These are phyloP conservation scores for Leptinotarsa tumamoca DNA, from an alignment of 2,888 invertebrate species.

Conservation along the genomic window DNA sequence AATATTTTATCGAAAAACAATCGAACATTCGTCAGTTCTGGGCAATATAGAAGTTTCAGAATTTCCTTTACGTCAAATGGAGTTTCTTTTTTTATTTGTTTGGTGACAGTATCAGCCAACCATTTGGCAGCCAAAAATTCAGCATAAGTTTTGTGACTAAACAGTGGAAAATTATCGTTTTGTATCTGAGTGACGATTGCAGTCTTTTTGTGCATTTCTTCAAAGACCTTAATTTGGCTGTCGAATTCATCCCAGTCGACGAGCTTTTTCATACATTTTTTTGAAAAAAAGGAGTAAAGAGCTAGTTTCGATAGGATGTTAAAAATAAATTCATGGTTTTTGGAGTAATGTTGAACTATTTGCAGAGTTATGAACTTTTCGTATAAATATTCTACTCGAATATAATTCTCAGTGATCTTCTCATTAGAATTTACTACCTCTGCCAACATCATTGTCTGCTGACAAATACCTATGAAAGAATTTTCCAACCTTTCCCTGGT, in stretches of 20 bases:
- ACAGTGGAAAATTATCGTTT: conserved; percentile 18
- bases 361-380: conserved; percentile 24
- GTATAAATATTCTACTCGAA: conserved; percentile 23
- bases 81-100: conserved; percentile 28
- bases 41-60: conserved; percentile 23
- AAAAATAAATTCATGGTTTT: conserved; percentile 16
- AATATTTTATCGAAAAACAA: conserved; percentile 33
- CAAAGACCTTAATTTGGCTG: conserved; percentile 8
- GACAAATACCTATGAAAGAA: conserved; percentile 34
- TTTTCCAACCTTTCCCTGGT: conserved; percentile 21
- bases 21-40: conserved; percentile 26
- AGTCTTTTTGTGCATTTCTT: conserved; percentile 23
- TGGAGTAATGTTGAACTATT: neutral
- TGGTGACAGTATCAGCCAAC: conserved; percentile 22
- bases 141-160: conserved; percentile 36
- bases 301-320: conserved; percentile 31
- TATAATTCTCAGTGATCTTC: neutral
- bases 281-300: conserved; percentile 23
- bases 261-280: neutral
- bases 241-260: conserved; percentile 31
- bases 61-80: conserved; percentile 16
- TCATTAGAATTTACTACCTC: conserved; percentile 22
- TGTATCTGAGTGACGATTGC: conserved; percentile 6
- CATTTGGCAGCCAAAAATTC: conserved; percentile 33
- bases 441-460: conserved; percentile 39